Percentiles rank a stretch among this genome's conserved stretches.
Evolutionary conservation across 2,888 invertebrate genomes (phyloP).

Genomic region (Caenorhabditis afra): DNA sequence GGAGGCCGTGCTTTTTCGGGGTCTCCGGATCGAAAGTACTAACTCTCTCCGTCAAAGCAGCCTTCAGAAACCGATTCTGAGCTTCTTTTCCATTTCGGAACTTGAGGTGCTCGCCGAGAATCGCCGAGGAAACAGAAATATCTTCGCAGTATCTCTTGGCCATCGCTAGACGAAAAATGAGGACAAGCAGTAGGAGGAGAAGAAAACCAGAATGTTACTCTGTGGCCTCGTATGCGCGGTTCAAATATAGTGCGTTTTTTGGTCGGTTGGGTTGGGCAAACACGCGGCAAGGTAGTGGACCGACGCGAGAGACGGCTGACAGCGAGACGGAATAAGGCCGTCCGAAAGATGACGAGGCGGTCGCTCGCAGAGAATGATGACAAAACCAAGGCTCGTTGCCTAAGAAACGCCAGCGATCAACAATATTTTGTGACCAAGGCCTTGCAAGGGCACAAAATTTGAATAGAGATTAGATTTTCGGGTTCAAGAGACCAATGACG

Average conservation of each 20-base stretch:
- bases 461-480: background rate
- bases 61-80: constrained; percentile 68
- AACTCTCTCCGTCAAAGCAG: constrained; percentile 63
- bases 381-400: constrained; percentile 29
- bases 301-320: constrained; percentile 9
- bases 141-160: constrained; percentile 40
- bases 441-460: constrained; percentile 8
- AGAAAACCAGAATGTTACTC: constrained; percentile 37
- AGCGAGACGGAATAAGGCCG: background rate
- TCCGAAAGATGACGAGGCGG: constrained; percentile 31
- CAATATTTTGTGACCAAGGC: constrained; percentile 1
- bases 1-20: constrained; percentile 60
- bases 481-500: no score
- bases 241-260: constrained; percentile 53
- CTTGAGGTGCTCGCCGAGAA: constrained; percentile 60
- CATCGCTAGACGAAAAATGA: constrained; percentile 15
- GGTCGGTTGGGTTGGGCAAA: constrained; percentile 38
- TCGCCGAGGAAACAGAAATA: constrained; percentile 39
- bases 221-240: constrained; percentile 14
- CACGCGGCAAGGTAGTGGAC: background rate
- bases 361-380: constrained; percentile 30
- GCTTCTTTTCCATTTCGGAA: constrained; percentile 62
- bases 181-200: constrained; percentile 4
- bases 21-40: constrained; percentile 56
- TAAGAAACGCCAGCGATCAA: constrained; percentile 22